Base-by-base conservation (phyloP, 2,888 invertebrate genomes). In the Salpingus planirostris region DNA sequence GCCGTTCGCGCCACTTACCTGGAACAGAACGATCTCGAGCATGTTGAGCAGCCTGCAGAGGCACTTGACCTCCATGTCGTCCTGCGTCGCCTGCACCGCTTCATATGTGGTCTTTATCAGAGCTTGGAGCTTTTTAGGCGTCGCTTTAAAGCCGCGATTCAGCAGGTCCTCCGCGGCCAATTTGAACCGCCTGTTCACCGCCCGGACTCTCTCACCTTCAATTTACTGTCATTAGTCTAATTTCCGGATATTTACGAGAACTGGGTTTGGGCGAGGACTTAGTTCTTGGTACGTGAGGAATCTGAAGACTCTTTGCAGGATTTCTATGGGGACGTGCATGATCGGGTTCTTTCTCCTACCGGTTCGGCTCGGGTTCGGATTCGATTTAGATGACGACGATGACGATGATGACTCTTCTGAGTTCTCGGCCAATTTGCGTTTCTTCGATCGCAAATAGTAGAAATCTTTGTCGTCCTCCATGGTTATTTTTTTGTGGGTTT, bases 21-120 rank as follows among this genome's bases (percentile, higher is more conserved):
- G 57, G 30, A 54, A 47, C 36, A 44, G 43, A 7, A 59, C 15
- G 18, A 59, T 47, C 40, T 60, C 60, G 24, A 60, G 31, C 29
- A 53, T 42, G 26, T 52, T 55, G 13, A 60, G 36, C 34, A 59
- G 28, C 33, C 55, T 55, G 2, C 54, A 49, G 24, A 57, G 46
- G 35, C 54, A 55, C 29, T 50, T 54, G 7, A 54, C 47, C 38
- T 60, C 59, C 47, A 54, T 53, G 27, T 60, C 59, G 12, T 59
- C 59, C 23, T 53, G 41, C 5, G 52, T 52, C 12, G 44, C 47
- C 15, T 49, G 40, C 13, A 59, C 32, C 1, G 56, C 52, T 25
- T 46, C 32, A 12, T 47, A 42, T 1, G 55, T 53, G 10, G 40
- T 43, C 15, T 40, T 45, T 13, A 49, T 42, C 3, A 58, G 38